Base-by-base conservation (phyloP, 2,797 vertebrate genomes). In the Setipinna tenuifilis region DNA sequence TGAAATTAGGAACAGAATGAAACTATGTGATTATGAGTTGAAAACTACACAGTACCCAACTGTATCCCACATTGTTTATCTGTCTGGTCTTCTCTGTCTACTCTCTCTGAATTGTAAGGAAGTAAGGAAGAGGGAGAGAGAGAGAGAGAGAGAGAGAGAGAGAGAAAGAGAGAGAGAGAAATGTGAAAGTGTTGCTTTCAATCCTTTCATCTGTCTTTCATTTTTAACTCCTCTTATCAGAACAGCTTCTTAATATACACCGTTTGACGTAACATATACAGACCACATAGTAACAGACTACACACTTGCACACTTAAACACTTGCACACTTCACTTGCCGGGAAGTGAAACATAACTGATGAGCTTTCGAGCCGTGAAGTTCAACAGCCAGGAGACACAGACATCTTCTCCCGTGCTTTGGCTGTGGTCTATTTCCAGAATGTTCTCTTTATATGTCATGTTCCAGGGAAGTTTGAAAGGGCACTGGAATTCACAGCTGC, bases 381-480 rank as follows among this genome's bases (percentile, higher is more conserved):
- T 9, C 2, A 9, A 14, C 50, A 54, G 50, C 50, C 50, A 3
- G 50, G 50, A 82, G 86, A 86, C 86, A 84, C 35, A 35, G 6
- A 54, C 50, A 54, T 54, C 50, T 54, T 54, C 50, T n/a, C 50
- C 50, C 7, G 2, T 87, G 46, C 83, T 81, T 89, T 83, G 88
- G 28, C 87, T 89, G 88, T 85, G 89, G 87, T 88, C 54, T 83
- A 81, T 89, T 82, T 2, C 83, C 80, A 82, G 57, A 88, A 86
- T 87, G 81, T 87, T 86, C 61, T 87, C 62, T 89, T 90, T 87
- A 89, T 90, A 90, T 87, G 85, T 87, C 89, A 87, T 90, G 86
- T 91, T 86, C 68, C 86, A 48, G 71, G 78, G 81, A 85, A 88
- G 85, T 86, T 86, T 91, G 89, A 87, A 88, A 88, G 83, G 81